Percentiles rank a stretch among this genome's conserved stretches.
Conservation (phyloP, 2,888 invertebrate genomes). For the Agrochola lota region DNA sequence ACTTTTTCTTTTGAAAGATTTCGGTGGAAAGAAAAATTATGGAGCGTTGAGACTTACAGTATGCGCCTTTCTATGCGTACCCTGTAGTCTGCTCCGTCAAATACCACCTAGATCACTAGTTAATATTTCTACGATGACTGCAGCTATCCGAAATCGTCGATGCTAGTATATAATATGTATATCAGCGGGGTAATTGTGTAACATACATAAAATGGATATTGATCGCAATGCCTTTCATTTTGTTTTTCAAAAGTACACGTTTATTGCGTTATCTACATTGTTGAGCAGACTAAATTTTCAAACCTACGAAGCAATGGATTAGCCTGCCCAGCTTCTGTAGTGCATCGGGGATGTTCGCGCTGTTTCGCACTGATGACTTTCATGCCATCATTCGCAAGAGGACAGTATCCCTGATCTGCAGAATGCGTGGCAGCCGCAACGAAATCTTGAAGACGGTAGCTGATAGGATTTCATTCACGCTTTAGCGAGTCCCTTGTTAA, state of each 20-base stretch:
- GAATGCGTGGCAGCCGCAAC: too few relatives aligned
- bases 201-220: neutral
- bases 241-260: neutral
- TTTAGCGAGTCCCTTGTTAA: too few relatives aligned
- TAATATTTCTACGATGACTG: neutral
- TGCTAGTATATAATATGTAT: neutral
- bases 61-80: too few relatives aligned
- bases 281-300: neutral
- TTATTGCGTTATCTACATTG: neutral
- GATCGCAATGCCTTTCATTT: neutral
- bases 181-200: neutral
- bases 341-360: too few relatives aligned
- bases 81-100: neutral
- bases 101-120: neutral
- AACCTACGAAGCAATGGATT: neutral
- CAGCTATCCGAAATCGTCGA: neutral
- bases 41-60: too few relatives aligned
- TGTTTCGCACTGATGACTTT: too few relatives aligned
- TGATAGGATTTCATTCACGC: too few relatives aligned
- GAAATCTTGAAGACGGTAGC: too few relatives aligned
- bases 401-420: too few relatives aligned
- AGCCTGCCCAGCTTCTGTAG: too few relatives aligned
- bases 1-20: neutral
- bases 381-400: too few relatives aligned
- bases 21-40: too few relatives aligned